Evolutionary conservation across 2,113 vertebrate species (phyloP), one percentile per base, ranked within the genome.

Genomic region (Aspidoscelis tigris): DNA sequence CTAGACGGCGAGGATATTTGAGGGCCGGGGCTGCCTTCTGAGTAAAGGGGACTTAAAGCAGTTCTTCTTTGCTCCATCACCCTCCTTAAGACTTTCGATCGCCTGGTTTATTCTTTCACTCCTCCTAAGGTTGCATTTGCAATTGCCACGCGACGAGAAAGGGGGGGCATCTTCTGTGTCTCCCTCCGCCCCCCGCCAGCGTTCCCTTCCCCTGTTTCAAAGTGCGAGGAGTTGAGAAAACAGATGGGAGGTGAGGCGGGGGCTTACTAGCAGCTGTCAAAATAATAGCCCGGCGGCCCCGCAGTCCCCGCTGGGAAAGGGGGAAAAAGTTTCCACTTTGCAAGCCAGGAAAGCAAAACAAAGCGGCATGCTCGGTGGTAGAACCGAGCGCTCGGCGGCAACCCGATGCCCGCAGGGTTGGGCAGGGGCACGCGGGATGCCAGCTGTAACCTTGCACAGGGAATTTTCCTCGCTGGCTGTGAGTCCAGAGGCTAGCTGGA

Each of bases 301-400:
- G 76, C 39, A 76, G 73, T 64, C 82, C 80, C 86, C 55, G 61
- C 87, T 18, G 86, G 72, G 69, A 82, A 73, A 83, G 75, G 20
- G 88, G 8, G 2, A 18, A 18, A 93, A 84, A 93, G 65, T 92
- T 93, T 91, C 90, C 91, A 89, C 81, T 77, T 0, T 6, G 16
- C 44, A 20, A 53, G 64, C 88, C 90, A 89, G 91, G 73, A 88
- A 86, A 55, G 55, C 88, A 89, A 89, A 26, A 89, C 84, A 89
- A 88, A 85, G 78, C 71, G n/a, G 39, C 72, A 71, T 22, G 21
- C 76, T 76, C 33, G 33, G 33, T 76, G 20, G 76, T 50, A 43
- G 65, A 76, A 58, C 47, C 61, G 43, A 50, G 77, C 2, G 71
- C 75, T 2, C 6, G 39, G 21, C 26, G 24, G 70, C 76, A 82